These are phyloP conservation scores for Drosophila repleta DNA, from an alignment of 1,140 invertebrate species.

Conservation along the genomic window DNA sequence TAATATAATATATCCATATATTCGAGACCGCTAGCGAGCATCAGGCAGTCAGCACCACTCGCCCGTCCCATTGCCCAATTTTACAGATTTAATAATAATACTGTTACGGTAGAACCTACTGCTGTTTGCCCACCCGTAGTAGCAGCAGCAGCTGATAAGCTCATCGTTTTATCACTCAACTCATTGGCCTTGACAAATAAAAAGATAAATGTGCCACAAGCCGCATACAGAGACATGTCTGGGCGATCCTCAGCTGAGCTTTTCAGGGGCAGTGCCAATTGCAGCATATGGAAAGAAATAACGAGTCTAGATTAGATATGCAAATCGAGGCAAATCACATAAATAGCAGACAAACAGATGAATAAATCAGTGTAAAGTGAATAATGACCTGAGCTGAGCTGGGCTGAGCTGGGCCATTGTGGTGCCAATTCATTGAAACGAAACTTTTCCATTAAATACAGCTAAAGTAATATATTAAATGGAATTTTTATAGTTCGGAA, in stretches of 20 bases:
- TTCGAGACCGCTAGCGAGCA: no score
- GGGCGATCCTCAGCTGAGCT: background rate
- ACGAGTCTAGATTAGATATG: constrained; percentile 34
- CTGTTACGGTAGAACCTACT: background rate
- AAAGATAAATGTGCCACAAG: constrained; percentile 20
- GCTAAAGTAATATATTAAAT: constrained; percentile 62
- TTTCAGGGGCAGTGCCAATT: constrained; percentile 28
- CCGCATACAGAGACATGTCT: constrained; percentile 6
- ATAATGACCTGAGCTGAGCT: constrained; percentile 28
- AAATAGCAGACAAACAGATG: constrained; percentile 9
- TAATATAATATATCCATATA: no score
- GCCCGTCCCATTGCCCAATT: no score
- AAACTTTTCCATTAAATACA: constrained; percentile 79
- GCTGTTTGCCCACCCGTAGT: background rate
- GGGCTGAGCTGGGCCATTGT: constrained; percentile 28
- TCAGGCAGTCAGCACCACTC: no score
- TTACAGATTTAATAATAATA: no score
- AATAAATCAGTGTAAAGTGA: constrained; percentile 22
- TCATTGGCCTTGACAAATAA: background rate
- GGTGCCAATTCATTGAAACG: constrained; percentile 76
- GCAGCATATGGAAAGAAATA: constrained; percentile 1
- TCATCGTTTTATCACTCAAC: constrained; percentile 1
- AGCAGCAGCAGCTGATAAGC: constrained; percentile 17
- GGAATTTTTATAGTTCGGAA: constrained; percentile 57
- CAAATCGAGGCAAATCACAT: constrained; percentile 27